phyloP scores from a whole-genome alignment of 2,888 invertebrate genomes.

The Yponomeuta cagnagella region DNA sequence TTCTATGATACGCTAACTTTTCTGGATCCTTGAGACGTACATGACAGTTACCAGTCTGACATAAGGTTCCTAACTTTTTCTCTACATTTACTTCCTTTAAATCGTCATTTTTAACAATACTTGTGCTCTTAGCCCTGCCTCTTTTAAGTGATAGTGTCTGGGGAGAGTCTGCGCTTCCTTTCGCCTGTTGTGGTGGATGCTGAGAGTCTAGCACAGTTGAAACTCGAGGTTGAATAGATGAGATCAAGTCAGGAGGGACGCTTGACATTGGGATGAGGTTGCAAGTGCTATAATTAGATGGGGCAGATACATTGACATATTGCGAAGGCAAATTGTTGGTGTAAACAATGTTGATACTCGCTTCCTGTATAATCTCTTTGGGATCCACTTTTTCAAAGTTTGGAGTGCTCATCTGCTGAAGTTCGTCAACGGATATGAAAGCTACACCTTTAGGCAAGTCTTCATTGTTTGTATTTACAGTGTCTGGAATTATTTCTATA shows the following conservation, averaged over 20 bases:
- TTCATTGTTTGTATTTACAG: conserved; percentile 40
- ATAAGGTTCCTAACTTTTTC: conserved; percentile 43
- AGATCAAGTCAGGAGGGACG: conserved; percentile 63
- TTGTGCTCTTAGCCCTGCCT: conserved; percentile 24
- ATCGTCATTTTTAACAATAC: conserved; percentile 11
- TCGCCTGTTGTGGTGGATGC: background rate
- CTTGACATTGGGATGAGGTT: conserved; percentile 54
- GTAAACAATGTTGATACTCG: conserved; percentile 68
- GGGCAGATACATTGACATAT: conserved; percentile 46
- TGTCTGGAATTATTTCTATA: conserved; percentile 65
- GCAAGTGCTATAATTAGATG: conserved; percentile 34
- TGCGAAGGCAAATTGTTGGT: conserved; percentile 56
- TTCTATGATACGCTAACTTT: conserved; percentile 79
- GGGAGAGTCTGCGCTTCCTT: background rate
- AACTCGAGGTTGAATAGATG: conserved; percentile 47
- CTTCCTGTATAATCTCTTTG: conserved; percentile 67
- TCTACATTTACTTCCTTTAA: conserved; percentile 24
- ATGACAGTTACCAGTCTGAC: conserved; percentile 73
- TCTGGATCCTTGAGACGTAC: conserved; percentile 73
- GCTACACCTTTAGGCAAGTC: conserved; percentile 58
- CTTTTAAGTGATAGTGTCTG: conserved; percentile 25
- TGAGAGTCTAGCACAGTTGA: conserved; percentile 25
- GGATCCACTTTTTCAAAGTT: conserved; percentile 68
- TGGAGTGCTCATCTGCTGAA: conserved; percentile 65
- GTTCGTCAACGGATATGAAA: conserved; percentile 63